Conservation (phyloP, 2,888 invertebrate genomes). For the Luperina testacea region DNA sequence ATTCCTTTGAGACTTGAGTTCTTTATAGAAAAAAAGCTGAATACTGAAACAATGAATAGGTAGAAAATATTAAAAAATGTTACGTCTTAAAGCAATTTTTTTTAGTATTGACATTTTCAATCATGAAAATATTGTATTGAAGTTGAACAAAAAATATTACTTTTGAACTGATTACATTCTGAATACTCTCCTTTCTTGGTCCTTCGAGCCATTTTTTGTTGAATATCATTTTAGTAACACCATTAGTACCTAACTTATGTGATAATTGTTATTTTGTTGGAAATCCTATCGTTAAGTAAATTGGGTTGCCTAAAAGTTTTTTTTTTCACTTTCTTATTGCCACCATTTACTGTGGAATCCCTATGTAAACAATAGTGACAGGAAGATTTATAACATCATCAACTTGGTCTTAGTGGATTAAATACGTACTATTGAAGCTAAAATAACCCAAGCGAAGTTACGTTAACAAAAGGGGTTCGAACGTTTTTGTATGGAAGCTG, state of each 20-base stretch:
- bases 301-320: neutral
- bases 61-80: conserved; percentile 39
- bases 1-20: conserved; percentile 21
- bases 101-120: conserved; percentile 34
- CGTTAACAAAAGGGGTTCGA: too few species aligned
- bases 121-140: conserved; percentile 39
- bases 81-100: conserved; percentile 29
- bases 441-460: too few species aligned
- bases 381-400: too few species aligned
- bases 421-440: too few species aligned
- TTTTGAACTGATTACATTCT: conserved; percentile 32
- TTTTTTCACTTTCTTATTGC: too few species aligned
- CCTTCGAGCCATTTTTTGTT: neutral
- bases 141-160: conserved; percentile 49
- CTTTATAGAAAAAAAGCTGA: neutral
- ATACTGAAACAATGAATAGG: neutral
- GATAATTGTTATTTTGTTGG: neutral
- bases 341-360: too few species aligned
- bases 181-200: conserved; percentile 1
- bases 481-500: too few species aligned
- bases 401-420: too few species aligned
- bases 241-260: too few species aligned
- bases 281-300: neutral
- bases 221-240: neutral
- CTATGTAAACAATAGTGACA: too few species aligned